phyloP scores from a whole-genome alignment of 2,113 vertebrate genomes.

The Varanus salvator region DNA sequence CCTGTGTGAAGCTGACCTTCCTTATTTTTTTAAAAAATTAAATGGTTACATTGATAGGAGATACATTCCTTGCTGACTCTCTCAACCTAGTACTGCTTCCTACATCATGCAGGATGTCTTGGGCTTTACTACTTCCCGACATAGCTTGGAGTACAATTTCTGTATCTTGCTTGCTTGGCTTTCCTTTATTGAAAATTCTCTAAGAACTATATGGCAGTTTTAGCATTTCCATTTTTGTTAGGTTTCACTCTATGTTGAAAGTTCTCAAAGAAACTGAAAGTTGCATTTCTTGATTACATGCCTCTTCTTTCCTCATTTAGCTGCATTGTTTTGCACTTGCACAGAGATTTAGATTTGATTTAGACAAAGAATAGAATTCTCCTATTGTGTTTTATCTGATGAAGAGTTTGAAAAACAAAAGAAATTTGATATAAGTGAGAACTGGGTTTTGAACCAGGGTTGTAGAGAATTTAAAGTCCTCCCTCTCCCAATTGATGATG shows the following conservation, averaged over 20 bases:
- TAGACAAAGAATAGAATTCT: neutral
- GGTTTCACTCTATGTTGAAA: neutral
- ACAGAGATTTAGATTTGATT: constrained; percentile 13
- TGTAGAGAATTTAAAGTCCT: no score
- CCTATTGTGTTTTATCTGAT: neutral
- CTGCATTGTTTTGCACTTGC: constrained; percentile 8
- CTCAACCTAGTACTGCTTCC: no score
- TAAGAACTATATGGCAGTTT: neutral
- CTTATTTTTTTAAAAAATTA: neutral
- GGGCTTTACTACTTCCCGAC: neutral
- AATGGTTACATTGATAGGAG: neutral
- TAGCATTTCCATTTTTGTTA: neutral
- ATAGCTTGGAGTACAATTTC: neutral
- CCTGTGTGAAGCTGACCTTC: neutral
- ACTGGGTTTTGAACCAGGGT: constrained; percentile 15
- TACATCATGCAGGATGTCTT: neutral
- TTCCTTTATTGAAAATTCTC: neutral
- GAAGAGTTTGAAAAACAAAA: neutral
- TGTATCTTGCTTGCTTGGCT: neutral
- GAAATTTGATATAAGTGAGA: neutral
- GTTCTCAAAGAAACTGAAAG: neutral
- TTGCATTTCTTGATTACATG: neutral
- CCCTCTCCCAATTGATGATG: neutral
- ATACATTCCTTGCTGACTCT: neutral
- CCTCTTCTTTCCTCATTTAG: neutral